Evolutionary conservation across 2,888 invertebrate genomes (phyloP).

Genomic region (Cosmia trapezina): DNA sequence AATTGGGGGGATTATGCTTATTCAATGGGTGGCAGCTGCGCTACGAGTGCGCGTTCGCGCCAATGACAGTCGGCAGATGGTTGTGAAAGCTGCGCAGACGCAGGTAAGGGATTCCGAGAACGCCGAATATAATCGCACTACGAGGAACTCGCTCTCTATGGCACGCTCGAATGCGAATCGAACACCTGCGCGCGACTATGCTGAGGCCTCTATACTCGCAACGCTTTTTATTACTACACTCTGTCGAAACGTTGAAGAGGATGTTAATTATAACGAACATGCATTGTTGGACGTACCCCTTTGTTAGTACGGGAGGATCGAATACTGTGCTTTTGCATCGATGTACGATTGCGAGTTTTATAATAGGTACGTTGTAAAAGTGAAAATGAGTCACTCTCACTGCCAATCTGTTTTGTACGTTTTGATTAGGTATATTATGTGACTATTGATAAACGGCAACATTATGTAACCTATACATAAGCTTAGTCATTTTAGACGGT

Average conservation of each 20-base stretch:
- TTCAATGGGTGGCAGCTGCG: slow-evolving; percentile 72
- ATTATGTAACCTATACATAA: too few species aligned
- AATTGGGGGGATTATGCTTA: slow-evolving; percentile 59
- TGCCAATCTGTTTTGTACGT: background rate
- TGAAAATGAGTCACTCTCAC: slow-evolving; percentile 21
- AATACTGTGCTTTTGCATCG: slow-evolving; percentile 4
- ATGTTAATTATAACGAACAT: slow-evolving; percentile 53
- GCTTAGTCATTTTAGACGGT: background rate
- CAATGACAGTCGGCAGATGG: slow-evolving; percentile 85
- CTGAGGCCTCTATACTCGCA: slow-evolving; percentile 23
- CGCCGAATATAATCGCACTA: slow-evolving; percentile 88
- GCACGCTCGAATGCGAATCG: slow-evolving; percentile 80
- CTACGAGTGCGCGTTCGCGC: slow-evolving; percentile 65
- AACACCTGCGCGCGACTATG: slow-evolving; percentile 77
- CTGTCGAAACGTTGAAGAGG: slow-evolving; percentile 47
- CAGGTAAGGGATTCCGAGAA: slow-evolving; percentile 89
- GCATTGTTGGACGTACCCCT: slow-evolving; percentile 37
- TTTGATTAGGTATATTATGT: background rate
- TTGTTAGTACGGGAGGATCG: slow-evolving; percentile 8
- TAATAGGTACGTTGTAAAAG: too few species aligned
- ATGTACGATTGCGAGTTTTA: background rate
- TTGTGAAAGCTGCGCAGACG: slow-evolving; percentile 84
- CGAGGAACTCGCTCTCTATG: slow-evolving; percentile 85
- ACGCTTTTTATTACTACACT: slow-evolving; percentile 39
- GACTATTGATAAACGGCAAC: background rate